Conservation (phyloP, 2,888 invertebrate genomes). For the Xestia rhomboidea region DNA sequence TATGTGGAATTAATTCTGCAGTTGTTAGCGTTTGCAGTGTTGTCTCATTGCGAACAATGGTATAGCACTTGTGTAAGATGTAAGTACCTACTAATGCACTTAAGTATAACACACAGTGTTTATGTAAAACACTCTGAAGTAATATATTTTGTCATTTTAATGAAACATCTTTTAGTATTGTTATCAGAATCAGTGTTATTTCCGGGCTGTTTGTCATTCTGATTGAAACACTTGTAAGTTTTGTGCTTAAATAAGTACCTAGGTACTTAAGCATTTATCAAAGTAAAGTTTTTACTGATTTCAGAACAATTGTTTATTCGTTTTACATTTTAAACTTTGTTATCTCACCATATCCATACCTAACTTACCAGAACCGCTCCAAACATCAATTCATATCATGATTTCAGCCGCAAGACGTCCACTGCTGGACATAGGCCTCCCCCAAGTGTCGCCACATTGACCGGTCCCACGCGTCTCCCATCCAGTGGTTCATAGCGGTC, state of each 20-base stretch:
- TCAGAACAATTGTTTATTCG: neutral
- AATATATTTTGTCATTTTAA: conserved; percentile 24
- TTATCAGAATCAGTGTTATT: conserved; percentile 4
- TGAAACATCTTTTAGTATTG: conserved; percentile 11
- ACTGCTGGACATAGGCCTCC: too few species aligned
- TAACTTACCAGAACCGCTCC: neutral
- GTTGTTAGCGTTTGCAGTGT: conserved; percentile 65
- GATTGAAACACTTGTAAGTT: neutral
- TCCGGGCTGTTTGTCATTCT: neutral
- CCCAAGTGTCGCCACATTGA: too few species aligned
- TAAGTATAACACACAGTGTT: conserved; percentile 44
- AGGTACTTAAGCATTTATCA: neutral
- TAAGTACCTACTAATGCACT: conserved; percentile 50
- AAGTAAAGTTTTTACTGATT: neutral
- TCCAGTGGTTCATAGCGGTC: too few species aligned
- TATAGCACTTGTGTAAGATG: conserved; percentile 69
- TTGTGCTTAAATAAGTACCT: neutral
- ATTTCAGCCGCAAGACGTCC: too few species aligned
- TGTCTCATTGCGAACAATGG: conserved; percentile 71
- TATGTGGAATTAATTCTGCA: conserved; percentile 57
- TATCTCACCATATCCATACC: neutral
- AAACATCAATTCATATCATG: neutral
- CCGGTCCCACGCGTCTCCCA: too few species aligned
- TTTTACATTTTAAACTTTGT: neutral
- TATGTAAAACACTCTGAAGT: conserved; percentile 42